These are phyloP conservation scores for Drosophila buzzatii DNA, from an alignment of 2,888 invertebrate genomes.

Conservation along the genomic window DNA sequence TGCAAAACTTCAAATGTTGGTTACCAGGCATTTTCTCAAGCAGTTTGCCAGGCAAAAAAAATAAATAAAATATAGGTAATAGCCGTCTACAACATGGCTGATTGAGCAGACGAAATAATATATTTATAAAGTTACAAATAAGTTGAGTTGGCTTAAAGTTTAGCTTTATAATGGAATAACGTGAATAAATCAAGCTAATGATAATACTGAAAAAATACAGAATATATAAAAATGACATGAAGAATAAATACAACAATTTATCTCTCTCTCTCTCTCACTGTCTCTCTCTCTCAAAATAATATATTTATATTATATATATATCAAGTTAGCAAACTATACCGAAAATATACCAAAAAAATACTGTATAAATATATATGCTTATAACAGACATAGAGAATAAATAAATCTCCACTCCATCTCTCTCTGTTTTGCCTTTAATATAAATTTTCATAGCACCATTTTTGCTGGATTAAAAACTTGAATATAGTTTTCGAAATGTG, in stretches of 20 bases:
- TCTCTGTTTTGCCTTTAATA: neutral
- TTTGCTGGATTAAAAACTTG: neutral
- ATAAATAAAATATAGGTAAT: neutral
- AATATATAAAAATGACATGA: neutral
- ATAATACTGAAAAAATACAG: neutral
- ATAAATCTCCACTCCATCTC: neutral
- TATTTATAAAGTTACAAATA: neutral
- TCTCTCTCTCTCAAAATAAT: neutral
- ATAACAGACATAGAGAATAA: no score
- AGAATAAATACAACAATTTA: no score
- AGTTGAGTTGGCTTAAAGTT: neutral
- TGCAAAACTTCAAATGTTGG: conserved; percentile 7
- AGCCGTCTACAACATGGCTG: neutral
- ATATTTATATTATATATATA: no score
- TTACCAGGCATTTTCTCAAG: conserved; percentile 20
- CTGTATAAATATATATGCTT: no score
- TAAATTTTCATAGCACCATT: neutral
- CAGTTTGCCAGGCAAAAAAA: conserved; percentile 19
- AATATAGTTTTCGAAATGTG: conserved; percentile 23
- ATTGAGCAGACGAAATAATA: conserved; percentile 1
- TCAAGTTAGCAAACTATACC: no score
- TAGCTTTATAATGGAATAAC: neutral
- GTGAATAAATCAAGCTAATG: neutral
- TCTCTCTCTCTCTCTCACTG: neutral
- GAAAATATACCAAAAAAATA: no score